Conservation (phyloP, 1,140 invertebrate genomes). For the Ips typographus region DNA sequence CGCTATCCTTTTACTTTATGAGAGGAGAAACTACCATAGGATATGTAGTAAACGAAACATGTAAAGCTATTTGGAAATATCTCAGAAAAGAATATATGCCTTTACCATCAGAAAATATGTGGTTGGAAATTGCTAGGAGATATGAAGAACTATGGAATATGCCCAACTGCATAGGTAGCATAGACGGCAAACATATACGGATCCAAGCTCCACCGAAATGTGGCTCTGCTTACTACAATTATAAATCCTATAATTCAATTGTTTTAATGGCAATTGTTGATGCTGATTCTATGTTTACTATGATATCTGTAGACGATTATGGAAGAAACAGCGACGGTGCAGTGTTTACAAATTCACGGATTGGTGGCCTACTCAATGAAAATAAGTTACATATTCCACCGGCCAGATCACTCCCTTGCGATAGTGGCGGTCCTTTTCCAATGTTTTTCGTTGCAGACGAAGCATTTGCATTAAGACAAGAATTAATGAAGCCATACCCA, state of each 20-base stretch:
- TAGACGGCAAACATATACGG: slow-evolving; percentile 53
- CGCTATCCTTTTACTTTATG: too few species aligned
- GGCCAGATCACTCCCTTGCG: slow-evolving; percentile 9
- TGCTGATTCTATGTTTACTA: slow-evolving; percentile 51
- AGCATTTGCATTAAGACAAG: slow-evolving; percentile 23
- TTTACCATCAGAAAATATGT: slow-evolving; percentile 36
- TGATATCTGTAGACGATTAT: slow-evolving; percentile 52
- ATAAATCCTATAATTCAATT: slow-evolving; percentile 51
- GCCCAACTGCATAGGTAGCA: slow-evolving; percentile 46
- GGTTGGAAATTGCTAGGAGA: slow-evolving; percentile 39
- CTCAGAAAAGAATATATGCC: slow-evolving; percentile 30
- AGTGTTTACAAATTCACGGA: slow-evolving; percentile 9
- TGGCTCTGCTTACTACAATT: slow-evolving; percentile 52
- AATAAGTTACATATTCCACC: slow-evolving; percentile 27
- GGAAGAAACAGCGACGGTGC: slow-evolving; percentile 50
- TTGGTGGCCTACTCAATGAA: slow-evolving; percentile 14
- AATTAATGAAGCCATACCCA: slow-evolving; percentile 26
- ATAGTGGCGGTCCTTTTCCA: neutral
- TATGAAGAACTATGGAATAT: slow-evolving; percentile 49
- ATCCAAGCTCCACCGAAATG: slow-evolving; percentile 45
- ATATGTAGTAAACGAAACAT: neutral
- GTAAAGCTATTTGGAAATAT: neutral
- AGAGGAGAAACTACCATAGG: neutral
- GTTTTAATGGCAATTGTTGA: slow-evolving; percentile 53
- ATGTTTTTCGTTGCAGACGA: slow-evolving; percentile 20